Evolutionary conservation across 1,140 invertebrate genomes (phyloP), one percentile per base, ranked within the genome.

Genomic region (Pygmarrhopalites habei): DNA sequence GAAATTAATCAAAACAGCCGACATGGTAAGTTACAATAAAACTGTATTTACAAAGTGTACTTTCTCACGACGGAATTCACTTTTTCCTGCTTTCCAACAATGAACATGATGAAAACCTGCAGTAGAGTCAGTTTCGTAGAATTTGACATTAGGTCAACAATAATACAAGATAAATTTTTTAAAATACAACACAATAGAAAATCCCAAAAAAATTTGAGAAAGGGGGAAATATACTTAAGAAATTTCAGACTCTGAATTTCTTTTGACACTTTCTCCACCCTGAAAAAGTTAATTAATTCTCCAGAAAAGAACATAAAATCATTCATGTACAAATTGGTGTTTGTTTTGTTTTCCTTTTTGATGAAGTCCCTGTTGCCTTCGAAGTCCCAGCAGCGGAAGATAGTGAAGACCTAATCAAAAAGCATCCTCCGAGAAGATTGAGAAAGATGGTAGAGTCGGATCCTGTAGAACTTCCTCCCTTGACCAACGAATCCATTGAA

Each of bases 311-410:
- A 21, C 23, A 12, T 56, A 15, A 17, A 32, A 32, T 3, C 21
- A 12, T 7, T 10, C 5, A 10, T 7, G 10, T 7, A 49, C 7
- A 21, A 49, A 14, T 14, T n/a, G 7, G 15, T 12, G 49, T 5
- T 41, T 49, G 29, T 7, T 14, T 28, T 26, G 43, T 14, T 30
- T 1, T 49, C 19, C 28, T 55, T 28, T 25, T 7, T 14, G 5
- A 4, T 25, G 35, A 12, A 66, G 60, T 53, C 51, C 65, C 65
- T 35, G 32, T 67, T 19, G 65, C 65, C 26, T 67, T 67, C 58
- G 65, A 67, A 64, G 65, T 67, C 19, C 65, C 65, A 41, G 60
- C 65, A 21, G 53, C 49, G 2, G 65, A 67, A 25, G 49, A 17
- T 7, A 43, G 14, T 15, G 25, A 23, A 28, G 47, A 52, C 15